Evolutionary conservation across 1,140 invertebrate genomes (phyloP).

Genomic region (Trichogramma pretiosum): DNA sequence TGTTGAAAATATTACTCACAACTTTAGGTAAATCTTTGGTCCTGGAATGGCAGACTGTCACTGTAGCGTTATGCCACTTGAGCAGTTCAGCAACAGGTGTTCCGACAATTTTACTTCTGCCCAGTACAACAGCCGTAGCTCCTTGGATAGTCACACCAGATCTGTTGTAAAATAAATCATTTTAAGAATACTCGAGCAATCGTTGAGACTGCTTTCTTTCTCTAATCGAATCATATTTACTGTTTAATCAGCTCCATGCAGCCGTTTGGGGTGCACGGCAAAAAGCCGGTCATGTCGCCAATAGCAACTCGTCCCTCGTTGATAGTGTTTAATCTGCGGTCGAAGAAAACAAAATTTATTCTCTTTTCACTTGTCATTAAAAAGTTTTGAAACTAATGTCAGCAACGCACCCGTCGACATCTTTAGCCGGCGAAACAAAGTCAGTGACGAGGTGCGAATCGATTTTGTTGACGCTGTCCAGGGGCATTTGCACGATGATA

Average conservation of each 20-base stretch:
- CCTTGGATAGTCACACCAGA: conserved; percentile 73
- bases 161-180: conserved; percentile 30
- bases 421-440: conserved; percentile 75
- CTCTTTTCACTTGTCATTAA: neutral
- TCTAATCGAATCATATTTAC: conserved; percentile 31
- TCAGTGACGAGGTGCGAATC: conserved; percentile 83
- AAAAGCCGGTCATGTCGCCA: conserved; percentile 76
- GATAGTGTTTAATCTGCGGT: conserved; percentile 68
- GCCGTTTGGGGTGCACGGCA: conserved; percentile 90
- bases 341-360: conserved; percentile 6
- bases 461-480: conserved; percentile 74
- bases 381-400: neutral
- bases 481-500: conserved; percentile 95
- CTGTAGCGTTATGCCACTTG: conserved; percentile 94
- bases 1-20: conserved; percentile 44
- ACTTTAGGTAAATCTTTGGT: conserved; percentile 75
- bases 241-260: conserved; percentile 85
- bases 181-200: neutral
- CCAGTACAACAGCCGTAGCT: conserved; percentile 84
- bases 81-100: conserved; percentile 89
- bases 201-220: too few relatives aligned
- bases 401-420: conserved; percentile 80
- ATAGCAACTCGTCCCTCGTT: conserved; percentile 84
- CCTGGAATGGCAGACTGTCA: conserved; percentile 93
- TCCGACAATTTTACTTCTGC: conserved; percentile 95